Conservation (phyloP, 2,888 invertebrate species). For the Beris morrisii region DNA sequence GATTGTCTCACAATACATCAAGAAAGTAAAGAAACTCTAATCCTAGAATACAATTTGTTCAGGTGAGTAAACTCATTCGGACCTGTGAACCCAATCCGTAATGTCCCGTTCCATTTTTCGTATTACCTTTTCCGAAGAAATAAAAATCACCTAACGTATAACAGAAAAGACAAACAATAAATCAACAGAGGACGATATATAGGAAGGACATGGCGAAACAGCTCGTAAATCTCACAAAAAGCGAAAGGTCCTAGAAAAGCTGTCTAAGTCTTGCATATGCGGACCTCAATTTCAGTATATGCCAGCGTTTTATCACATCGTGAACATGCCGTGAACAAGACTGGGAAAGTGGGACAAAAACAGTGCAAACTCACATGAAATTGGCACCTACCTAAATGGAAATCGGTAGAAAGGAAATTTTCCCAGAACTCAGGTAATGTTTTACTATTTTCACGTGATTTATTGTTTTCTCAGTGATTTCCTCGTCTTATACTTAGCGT, state of each 20-base stretch:
- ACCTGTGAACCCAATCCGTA: too few species aligned
- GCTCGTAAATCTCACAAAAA: conserved; percentile 20
- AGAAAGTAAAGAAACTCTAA: too few species aligned
- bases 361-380: neutral
- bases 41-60: too few species aligned
- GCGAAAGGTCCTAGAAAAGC: conserved; percentile 1
- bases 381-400: conserved; percentile 29
- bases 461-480: conserved; percentile 35
- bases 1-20: too few species aligned
- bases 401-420: conserved; percentile 32
- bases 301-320: neutral
- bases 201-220: conserved; percentile 18
- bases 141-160: too few species aligned
- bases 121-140: too few species aligned
- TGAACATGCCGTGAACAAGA: too few species aligned
- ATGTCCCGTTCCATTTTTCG: too few species aligned
- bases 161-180: conserved; percentile 21
- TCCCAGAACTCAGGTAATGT: conserved; percentile 19
- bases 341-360: too few species aligned
- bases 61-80: too few species aligned
- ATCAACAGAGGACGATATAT: conserved; percentile 16
- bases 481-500: conserved; percentile 17
- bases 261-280: conserved; percentile 1
- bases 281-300: neutral
- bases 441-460: conserved; percentile 36